Evolutionary conservation across 1,140 invertebrate species (phyloP).

Genomic region (Spodoptera frugiperda): DNA sequence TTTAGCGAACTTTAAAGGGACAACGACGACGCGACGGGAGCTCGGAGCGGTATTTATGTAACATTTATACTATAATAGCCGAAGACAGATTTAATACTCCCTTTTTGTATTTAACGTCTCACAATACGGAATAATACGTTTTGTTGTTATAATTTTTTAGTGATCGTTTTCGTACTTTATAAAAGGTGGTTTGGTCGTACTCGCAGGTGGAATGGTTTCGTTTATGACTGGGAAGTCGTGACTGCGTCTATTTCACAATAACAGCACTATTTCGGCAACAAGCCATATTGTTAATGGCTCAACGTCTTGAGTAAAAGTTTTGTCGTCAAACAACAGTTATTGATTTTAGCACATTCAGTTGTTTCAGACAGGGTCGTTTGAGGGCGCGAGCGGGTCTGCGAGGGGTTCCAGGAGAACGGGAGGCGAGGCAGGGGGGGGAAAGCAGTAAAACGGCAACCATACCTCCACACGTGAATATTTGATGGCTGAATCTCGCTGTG

Average conservation of each 20-base stretch:
- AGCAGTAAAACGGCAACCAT: conserved; percentile 81
- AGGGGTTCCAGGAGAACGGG: conserved; percentile 44
- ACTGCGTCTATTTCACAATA: conserved; percentile 1
- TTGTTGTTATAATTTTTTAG: background rate
- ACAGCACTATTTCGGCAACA: background rate
- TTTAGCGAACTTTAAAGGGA: conserved; percentile 47
- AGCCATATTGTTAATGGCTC: conserved; percentile 58
- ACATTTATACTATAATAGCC: conserved; percentile 37
- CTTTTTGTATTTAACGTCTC: conserved; percentile 9
- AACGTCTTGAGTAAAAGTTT: conserved; percentile 62
- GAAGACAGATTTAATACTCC: conserved; percentile 11
- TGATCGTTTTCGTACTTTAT: background rate
- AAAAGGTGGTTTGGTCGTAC: background rate
- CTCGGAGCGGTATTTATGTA: conserved; percentile 26
- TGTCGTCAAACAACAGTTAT: conserved; percentile 81
- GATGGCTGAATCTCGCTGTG: conserved; percentile 81
- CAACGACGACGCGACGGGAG: conserved; percentile 11
- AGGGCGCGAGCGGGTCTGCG: conserved; percentile 55
- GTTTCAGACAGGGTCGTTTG: conserved; percentile 73
- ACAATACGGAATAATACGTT: background rate
- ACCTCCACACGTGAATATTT: conserved; percentile 84
- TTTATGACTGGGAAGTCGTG: conserved; percentile 9
- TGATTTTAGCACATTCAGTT: conserved; percentile 85
- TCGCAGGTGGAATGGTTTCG: conserved; percentile 2
- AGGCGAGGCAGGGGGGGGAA: conserved; percentile 41